Evolutionary conservation across 2,113 vertebrate genomes (phyloP).

Genomic region (Ictalurus furcatus): DNA sequence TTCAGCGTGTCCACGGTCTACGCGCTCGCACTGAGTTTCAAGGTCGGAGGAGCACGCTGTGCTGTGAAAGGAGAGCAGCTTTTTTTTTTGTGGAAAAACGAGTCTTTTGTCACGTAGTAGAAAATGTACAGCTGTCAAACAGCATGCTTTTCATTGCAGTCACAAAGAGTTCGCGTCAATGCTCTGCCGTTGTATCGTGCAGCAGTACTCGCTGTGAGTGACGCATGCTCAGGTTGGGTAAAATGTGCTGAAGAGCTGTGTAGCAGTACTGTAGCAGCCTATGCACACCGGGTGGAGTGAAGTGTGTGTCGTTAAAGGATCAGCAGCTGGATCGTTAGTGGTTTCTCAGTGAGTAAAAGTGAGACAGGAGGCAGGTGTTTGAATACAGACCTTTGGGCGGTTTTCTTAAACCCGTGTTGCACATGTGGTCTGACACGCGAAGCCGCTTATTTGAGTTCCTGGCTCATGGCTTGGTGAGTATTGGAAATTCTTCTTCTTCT

Average conservation of each 20-base stretch:
- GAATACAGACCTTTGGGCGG: neutral
- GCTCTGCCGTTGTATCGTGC: neutral
- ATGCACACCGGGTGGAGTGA: neutral
- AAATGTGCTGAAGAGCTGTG: neutral
- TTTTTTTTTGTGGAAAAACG: neutral
- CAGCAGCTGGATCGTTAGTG: neutral
- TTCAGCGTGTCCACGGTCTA: neutral
- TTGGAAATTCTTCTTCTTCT: neutral
- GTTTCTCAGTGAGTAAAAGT: neutral
- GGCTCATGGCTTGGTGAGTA: conserved; percentile 74
- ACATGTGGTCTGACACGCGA: conserved; percentile 69
- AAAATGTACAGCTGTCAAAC: neutral
- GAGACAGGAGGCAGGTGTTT: neutral
- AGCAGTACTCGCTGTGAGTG: neutral
- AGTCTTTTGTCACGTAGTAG: neutral
- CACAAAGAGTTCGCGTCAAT: no score
- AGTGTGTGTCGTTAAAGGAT: neutral
- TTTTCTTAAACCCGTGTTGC: neutral
- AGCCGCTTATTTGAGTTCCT: conserved; percentile 77
- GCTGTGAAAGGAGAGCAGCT: neutral
- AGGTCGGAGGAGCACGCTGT: neutral
- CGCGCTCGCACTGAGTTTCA: neutral
- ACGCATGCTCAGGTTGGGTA: neutral
- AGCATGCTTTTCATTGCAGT: neutral
- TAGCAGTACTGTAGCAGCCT: no score